A percentile compares a stretch with the other conserved stretches of the same genome.
phyloP scores from a whole-genome alignment of 2,888 invertebrate genomes.

The Campoplex nolae region DNA sequence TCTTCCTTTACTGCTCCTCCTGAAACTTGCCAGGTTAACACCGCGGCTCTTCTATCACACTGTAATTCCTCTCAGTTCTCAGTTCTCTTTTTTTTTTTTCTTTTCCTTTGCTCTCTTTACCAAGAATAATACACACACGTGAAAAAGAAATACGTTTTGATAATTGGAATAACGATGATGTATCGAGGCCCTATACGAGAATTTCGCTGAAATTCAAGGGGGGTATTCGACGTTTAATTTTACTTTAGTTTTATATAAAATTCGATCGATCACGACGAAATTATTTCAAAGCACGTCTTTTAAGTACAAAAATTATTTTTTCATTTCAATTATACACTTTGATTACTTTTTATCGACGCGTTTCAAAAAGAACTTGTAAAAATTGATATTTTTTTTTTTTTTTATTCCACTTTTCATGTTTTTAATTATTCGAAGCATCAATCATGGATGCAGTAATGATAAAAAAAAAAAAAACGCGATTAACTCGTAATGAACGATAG shows the following conservation, averaged over 20 bases:
- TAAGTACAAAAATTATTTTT: background rate
- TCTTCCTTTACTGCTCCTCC: conserved; percentile 24
- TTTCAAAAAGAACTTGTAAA: too few relatives aligned
- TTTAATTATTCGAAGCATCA: background rate
- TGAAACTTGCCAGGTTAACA: background rate
- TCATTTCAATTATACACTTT: background rate
- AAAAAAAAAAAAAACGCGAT: background rate
- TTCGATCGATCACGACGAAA: background rate
- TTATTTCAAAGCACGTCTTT: background rate
- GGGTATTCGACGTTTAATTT: background rate
- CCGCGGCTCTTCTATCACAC: background rate
- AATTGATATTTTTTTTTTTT: too few relatives aligned
- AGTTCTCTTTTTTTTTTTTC: background rate
- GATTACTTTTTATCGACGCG: background rate
- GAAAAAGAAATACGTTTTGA: background rate
- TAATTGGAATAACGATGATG: conserved; percentile 60
- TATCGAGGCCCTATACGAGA: background rate
- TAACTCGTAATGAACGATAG: background rate
- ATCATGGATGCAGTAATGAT: background rate
- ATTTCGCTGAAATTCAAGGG: background rate
- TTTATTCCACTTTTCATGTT: background rate
- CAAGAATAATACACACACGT: background rate
- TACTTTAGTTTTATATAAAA: background rate
- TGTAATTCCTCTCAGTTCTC: background rate
- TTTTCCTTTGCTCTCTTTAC: background rate